Conservation (phyloP, 2,888 invertebrate genomes). For the Conops quadrifasciatus region DNA sequence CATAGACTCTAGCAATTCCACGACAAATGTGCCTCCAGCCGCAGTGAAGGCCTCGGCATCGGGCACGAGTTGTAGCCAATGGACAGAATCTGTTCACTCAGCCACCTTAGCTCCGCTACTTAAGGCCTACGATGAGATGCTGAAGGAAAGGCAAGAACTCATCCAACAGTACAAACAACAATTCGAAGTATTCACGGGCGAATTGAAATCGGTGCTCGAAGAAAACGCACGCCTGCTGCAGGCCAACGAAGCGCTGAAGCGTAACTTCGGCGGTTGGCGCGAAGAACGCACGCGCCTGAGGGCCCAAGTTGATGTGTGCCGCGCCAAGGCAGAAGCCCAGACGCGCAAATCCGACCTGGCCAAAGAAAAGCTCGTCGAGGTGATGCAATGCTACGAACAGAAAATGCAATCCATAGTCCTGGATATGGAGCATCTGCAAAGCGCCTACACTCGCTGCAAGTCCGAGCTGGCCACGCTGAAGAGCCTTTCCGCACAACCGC, state of each 20-base stretch:
- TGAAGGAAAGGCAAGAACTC: conserved; percentile 78
- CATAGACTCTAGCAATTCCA: conserved; percentile 25
- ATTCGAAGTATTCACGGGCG: conserved; percentile 76
- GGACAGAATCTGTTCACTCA: conserved; percentile 51
- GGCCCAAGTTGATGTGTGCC: conserved; percentile 61
- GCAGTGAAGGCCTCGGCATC: conserved; percentile 5
- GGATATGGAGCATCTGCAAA: conserved; percentile 63
- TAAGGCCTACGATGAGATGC: conserved; percentile 81
- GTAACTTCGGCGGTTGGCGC: conserved; percentile 64
- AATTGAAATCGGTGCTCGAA: conserved; percentile 73
- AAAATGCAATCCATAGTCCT: conserved; percentile 69
- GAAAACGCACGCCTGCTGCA: conserved; percentile 75
- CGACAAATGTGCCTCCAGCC: not conserved
- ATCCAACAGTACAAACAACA: conserved; percentile 76
- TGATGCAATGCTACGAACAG: conserved; percentile 77
- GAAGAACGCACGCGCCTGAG: conserved; percentile 62
- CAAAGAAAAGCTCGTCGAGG: conserved; percentile 77
- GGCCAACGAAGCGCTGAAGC: conserved; percentile 67
- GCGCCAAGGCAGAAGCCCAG: conserved; percentile 63
- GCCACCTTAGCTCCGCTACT: conserved; percentile 72
- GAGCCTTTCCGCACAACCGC: conserved; percentile 46
- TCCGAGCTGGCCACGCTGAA: conserved; percentile 57
- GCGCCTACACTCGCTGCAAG: conserved; percentile 62
- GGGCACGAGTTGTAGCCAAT: no score
- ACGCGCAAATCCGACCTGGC: conserved; percentile 74